These are phyloP conservation scores for Pinctada fucata DNA, from an alignment of 2,888 invertebrate species.

Conservation along the genomic window DNA sequence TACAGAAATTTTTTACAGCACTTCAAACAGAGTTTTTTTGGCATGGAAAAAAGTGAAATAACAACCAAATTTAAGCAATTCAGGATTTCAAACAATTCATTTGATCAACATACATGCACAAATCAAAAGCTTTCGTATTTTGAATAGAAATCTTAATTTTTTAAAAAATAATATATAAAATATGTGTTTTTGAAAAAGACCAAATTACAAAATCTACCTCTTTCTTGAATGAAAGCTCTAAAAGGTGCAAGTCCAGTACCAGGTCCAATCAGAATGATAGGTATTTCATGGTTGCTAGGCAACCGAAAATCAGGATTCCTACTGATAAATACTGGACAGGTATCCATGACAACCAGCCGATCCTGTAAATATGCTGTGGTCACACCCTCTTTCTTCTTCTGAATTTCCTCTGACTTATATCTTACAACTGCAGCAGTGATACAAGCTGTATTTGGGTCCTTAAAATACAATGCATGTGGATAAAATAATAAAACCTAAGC, in stretches of 20 bases:
- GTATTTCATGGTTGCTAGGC: slow-evolving; percentile 73
- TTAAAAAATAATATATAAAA: too few species aligned
- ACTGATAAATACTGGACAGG: slow-evolving; percentile 64
- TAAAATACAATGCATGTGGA: neutral
- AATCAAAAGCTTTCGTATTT: too few species aligned
- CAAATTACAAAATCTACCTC: slow-evolving; percentile 58
- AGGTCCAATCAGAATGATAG: slow-evolving; percentile 93
- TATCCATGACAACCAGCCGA: slow-evolving; percentile 43
- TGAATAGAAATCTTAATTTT: too few species aligned
- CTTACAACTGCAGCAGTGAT: slow-evolving; percentile 62
- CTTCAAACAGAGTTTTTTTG: too few species aligned
- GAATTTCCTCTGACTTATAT: slow-evolving; percentile 45
- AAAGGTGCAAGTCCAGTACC: slow-evolving; percentile 98
- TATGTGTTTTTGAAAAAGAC: too few species aligned
- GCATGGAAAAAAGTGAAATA: too few species aligned
- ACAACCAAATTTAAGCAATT: too few species aligned
- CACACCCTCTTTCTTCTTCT: slow-evolving; percentile 52
- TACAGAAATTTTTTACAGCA: too few species aligned
- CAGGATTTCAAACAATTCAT: too few species aligned
- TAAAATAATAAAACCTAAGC: neutral
- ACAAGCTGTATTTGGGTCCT: slow-evolving; percentile 54
- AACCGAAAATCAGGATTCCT: slow-evolving; percentile 63
- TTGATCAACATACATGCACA: too few species aligned
- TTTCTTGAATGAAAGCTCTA: slow-evolving; percentile 86
- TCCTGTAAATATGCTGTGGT: slow-evolving; percentile 62